Base-by-base conservation (phyloP, 64 coral and sea anemone species). In the Actinia equina region DNA sequence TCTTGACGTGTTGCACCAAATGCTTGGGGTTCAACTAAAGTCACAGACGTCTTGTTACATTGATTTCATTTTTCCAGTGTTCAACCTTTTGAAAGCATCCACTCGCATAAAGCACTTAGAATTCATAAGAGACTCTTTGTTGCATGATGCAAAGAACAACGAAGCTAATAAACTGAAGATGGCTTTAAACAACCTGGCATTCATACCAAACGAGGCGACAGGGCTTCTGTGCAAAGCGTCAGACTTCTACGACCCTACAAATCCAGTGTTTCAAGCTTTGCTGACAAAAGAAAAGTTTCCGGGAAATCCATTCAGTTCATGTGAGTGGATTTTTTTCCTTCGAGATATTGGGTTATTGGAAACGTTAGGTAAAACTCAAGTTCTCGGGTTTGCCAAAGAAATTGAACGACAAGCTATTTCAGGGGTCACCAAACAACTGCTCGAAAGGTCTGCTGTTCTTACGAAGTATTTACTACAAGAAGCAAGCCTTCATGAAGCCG, bases 31-130 rank as follows among this genome's bases (percentile, higher is more conserved):
- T n/a, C 69, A 82, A 16, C 27, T 91, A 17, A 89, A 88, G 44
- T 86, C 91, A 2, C 92, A 93, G 51, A n/a, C 70, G 63, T 85
- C 89, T 27, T 93, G 91, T 52, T 98, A 98, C 86, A 52, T 88
- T 26, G 84, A 98, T 7, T 98, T 93, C n/a, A 98, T 98, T 43
- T 88, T 98, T 81, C 95, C 95, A 14, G 30, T 74, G 18, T 98
- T 98, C 44, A 67, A 54, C 10, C 61, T 11, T 2, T 16, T 74
- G 23, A 10, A 26, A 74, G 25, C 0, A 12, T 12, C 69, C 10
- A 74, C 69, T 30, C 69, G 26, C 25, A 13, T 74, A 14, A 74
- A 41, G 11, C 69, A 74, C 13, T 41, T 74, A 4, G 1, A 1
- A 13, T 74, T n/a, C 69, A 74, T 74, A 74, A 74, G 12, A 74